These are phyloP conservation scores for Atractosteus spatula DNA, from an alignment of 2,113 vertebrate genomes.

Conservation along the genomic window DNA sequence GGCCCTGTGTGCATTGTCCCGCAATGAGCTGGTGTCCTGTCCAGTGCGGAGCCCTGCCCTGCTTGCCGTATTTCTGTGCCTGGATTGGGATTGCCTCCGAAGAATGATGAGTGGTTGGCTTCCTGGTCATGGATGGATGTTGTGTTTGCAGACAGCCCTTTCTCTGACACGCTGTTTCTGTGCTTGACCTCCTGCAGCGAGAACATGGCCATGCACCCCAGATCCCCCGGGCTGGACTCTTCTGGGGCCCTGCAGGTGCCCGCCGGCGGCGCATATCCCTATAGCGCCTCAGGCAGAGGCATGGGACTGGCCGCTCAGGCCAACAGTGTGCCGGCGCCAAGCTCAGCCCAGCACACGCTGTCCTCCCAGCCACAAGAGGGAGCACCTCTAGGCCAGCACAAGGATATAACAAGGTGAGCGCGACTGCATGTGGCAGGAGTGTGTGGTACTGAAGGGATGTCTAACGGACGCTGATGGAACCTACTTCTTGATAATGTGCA, in stretches of 20 bases:
- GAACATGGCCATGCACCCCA: constrained; percentile 32
- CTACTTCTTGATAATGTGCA: no score
- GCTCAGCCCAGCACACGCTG: not conserved
- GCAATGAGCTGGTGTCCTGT: no score
- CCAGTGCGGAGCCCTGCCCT: no score
- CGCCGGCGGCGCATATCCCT: constrained; percentile 38
- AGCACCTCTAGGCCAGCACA: constrained; percentile 20
- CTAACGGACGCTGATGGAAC: no score
- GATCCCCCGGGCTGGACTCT: constrained; percentile 58
- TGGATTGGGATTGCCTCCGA: no score
- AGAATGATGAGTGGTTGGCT: no score
- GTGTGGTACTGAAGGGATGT: no score
- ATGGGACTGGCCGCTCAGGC: constrained; percentile 23
- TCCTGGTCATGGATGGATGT: no score
- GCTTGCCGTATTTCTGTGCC: no score
- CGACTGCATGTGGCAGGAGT: not conserved
- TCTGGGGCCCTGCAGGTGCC: constrained; percentile 42
- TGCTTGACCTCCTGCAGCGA: constrained; percentile 42
- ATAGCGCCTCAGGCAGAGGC: not conserved
- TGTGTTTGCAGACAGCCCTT: no score
- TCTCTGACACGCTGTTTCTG: constrained; percentile 1
- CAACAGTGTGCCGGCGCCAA: constrained; percentile 15
- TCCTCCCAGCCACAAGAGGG: constrained; percentile 34
- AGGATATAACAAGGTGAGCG: constrained; percentile 46
- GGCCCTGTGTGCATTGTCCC: no score